A percentile compares a stretch with the other conserved stretches of the same genome.
phyloP scores from a whole-genome alignment of 1,140 invertebrate genomes.

The Brachionus angularis region DNA sequence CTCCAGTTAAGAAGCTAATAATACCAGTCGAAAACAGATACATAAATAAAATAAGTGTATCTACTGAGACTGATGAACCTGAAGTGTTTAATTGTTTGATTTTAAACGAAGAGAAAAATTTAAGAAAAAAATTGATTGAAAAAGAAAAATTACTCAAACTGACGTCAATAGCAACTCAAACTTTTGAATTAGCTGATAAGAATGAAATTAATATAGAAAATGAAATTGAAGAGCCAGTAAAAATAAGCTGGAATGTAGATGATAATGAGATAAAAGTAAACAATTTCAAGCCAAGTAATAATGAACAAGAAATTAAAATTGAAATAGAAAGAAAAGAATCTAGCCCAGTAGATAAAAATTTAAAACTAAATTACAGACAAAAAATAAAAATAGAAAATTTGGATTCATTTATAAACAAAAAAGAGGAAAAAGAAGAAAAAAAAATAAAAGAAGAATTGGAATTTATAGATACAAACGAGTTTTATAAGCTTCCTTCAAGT shows the following conservation, averaged over 20 bases:
- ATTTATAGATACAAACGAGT: not conserved
- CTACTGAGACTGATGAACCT: constrained; percentile 31
- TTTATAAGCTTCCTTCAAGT: not conserved
- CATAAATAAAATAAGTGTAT: not conserved
- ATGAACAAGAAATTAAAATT: not conserved
- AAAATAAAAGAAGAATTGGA: too few species aligned
- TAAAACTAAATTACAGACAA: constrained; percentile 4
- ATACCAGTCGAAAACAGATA: not conserved
- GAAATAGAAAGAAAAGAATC: not conserved
- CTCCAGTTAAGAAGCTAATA: not conserved
- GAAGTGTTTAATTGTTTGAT: constrained; percentile 24
- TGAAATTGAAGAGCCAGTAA: not conserved
- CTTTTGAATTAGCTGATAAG: not conserved
- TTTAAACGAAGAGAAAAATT: constrained; percentile 19
- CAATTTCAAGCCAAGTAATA: too few species aligned
- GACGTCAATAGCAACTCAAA: constrained; percentile 33
- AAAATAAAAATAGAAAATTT: constrained; percentile 35
- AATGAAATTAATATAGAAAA: not conserved
- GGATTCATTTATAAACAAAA: too few species aligned
- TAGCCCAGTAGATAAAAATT: not conserved
- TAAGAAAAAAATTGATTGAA: constrained; percentile 16
- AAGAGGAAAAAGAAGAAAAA: too few species aligned
- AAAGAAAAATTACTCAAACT: constrained; percentile 23
- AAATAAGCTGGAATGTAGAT: not conserved
- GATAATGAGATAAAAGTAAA: not conserved